These are phyloP conservation scores for Drosophila erecta DNA, from an alignment of 1,140 invertebrate genomes.

Conservation along the genomic window DNA sequence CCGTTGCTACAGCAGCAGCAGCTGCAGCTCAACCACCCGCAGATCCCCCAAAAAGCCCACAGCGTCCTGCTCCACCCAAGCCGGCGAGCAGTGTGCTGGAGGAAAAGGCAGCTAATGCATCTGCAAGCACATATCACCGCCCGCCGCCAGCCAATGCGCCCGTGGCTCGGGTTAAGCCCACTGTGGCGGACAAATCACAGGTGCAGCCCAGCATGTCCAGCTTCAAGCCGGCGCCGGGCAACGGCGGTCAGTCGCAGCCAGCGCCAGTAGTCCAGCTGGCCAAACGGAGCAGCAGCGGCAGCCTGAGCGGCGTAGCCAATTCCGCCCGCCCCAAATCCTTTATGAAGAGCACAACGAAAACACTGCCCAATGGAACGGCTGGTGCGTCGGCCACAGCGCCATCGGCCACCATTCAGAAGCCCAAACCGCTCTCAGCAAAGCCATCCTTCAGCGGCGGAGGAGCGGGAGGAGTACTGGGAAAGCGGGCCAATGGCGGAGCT, in stretches of 20 bases:
- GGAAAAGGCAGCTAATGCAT: constrained; percentile 57
- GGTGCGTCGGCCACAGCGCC: constrained; percentile 48
- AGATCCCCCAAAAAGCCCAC: constrained; percentile 50
- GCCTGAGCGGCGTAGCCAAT: constrained; percentile 3
- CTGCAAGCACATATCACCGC: constrained; percentile 88
- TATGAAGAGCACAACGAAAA: constrained; percentile 60
- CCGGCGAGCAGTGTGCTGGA: constrained; percentile 50
- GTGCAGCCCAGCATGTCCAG: constrained; percentile 73
- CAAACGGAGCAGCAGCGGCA: constrained; percentile 25
- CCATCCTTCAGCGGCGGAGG: constrained; percentile 66
- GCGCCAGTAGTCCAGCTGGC: constrained; percentile 35
- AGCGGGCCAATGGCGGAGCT: constrained; percentile 46
- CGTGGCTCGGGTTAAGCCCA: constrained; percentile 88
- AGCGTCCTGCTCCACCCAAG: constrained; percentile 79
- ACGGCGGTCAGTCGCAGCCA: constrained; percentile 16
- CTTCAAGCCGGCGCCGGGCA: constrained; percentile 69
- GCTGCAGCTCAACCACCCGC: constrained; percentile 27
- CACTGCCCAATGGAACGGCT: constrained; percentile 66
- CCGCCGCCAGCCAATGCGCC: constrained; percentile 89
- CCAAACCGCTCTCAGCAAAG: constrained; percentile 79
- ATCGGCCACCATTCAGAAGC: constrained; percentile 79
- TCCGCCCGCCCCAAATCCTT: constrained; percentile 65
- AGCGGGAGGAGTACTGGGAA: constrained; percentile 23
- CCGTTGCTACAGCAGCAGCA: constrained; percentile 84
- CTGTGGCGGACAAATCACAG: constrained; percentile 85